Evolutionary conservation across 2,888 invertebrate genomes (phyloP), one percentile per base, ranked within the genome.

Genomic region (Chydorus sphaericus): DNA sequence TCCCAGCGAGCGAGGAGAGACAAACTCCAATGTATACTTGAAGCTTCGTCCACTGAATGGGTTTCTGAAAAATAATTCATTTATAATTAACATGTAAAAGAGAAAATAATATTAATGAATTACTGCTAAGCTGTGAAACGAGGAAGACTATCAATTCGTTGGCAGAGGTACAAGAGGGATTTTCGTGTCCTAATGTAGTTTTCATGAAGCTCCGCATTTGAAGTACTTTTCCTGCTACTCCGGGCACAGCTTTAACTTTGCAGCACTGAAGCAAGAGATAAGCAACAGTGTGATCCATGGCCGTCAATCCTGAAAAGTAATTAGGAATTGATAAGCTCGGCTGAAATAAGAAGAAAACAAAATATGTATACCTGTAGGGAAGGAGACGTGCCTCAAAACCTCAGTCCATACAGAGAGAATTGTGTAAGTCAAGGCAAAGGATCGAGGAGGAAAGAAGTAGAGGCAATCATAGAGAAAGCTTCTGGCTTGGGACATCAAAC

Each of bases 1-100:
- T 55, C 55, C 55, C 55, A 55, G n/a, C 48, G 49, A 11, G 49
- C 23, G 14, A 55, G 26, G 14, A 55, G 37, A n/a, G 48, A 30
- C 11, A 55, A 33, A 48, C 48, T 36, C 26, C 48, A 31, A 16
- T 26, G 28, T 36, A 55, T 26, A 23, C 49, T 55, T n/a, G 31
- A 29, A 31, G 49, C 49, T 49, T 55, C 55, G 29, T 55, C 55
- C 14, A n/a, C 10, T 3, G 18, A 36, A 20, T 36, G 48, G 31
- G 44, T 44, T 30, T 31, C 54, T 54, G 18, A 11, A 33, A 16
- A 18, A 33, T 33, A 33, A 14, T 20, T 30, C 8, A 10, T 5
- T 7, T 5, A 29, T 18, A 28, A 18, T 44, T 11, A 8, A 26
- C n/a, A 38, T 8, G 2, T 26, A n/a, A 26, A 36, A 5, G 18